Evolutionary conservation across 2,113 vertebrate species (phyloP).

Genomic region (Nyctibius bracteatus): DNA sequence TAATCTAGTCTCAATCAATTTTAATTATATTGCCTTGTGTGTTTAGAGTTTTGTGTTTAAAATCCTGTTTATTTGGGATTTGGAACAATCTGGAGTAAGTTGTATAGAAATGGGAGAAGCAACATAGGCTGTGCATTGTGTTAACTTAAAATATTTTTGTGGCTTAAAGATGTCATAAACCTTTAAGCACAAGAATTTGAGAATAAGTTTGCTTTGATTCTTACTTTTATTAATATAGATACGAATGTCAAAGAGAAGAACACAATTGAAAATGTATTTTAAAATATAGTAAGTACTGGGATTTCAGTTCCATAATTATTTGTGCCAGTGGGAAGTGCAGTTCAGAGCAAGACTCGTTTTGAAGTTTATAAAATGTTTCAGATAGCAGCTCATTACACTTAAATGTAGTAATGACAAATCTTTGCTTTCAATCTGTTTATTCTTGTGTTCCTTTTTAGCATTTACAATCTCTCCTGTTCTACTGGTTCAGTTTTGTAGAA

Average conservation of each 20-base stretch:
- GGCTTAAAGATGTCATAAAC: not conserved
- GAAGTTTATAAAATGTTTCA: not conserved
- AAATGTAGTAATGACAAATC: not conserved
- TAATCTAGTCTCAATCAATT: not conserved
- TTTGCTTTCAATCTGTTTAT: not conserved
- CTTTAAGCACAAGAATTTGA: not conserved
- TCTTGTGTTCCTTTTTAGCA: not conserved
- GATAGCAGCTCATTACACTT: not conserved
- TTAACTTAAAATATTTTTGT: not conserved
- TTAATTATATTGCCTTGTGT: not conserved
- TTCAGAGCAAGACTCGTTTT: not conserved
- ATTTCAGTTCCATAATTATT: not conserved
- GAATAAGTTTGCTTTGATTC: not conserved
- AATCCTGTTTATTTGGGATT: not conserved
- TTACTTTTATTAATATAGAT: not conserved
- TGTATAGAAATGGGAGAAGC: not conserved
- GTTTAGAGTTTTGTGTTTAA: not conserved
- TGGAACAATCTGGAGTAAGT: not conserved
- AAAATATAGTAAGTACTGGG: not conserved
- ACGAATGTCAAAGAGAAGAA: not conserved
- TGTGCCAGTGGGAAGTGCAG: not conserved
- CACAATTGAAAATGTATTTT: not conserved
- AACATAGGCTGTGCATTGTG: not conserved
- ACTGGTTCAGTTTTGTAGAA: not conserved
- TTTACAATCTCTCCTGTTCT: not conserved